Evolutionary conservation across 2,797 vertebrate genomes (phyloP), one percentile per base, ranked within the genome.

Genomic region (Dromococcyx pavoninus): DNA sequence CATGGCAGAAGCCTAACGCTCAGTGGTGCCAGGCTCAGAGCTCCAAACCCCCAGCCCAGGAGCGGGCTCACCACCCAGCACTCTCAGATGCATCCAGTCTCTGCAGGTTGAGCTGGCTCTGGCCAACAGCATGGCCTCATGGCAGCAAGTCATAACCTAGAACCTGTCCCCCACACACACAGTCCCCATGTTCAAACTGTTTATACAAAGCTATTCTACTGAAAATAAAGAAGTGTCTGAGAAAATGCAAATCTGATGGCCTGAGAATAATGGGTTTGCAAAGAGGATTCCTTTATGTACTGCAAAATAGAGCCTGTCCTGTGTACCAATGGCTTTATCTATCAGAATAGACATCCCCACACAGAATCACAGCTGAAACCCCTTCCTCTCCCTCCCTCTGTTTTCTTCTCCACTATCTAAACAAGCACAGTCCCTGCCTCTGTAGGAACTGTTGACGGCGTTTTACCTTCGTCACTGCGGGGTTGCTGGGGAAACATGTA

Each of bases 401-500:
- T 5, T 50, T 28, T 41, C 15, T 11, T 15, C 22, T 18, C 41
- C 65, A 9, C 32, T 48, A 4, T 10, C 66, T 65, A 30, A 57
- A 32, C 43, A 30, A 78, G 57, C 43, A 27, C 43, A 15, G 6
- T 0, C 30, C 50, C 37, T 44, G 46, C 64, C n/a, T 28, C 50
- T 18, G 65, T 12, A 70, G 73, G 90, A 43, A 50, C n/a, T 33
- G 81, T 44, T 33, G 57, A 7, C 5, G 74, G 61, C 3, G 33
- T 39, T 85, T 96, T 98, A 99, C 99, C 99, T 98, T 99, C 99
- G 57, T 99, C 99, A 4, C 99, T 98, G 73, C 99, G 98, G 23
- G 99, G 99, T 89, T 99, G 99, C 98, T 99, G 99, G 56, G 99
- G 99, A 98, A 99, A 99, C 99, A 99, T 99, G 98, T 99, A 99